A percentile compares a stretch with the other conserved stretches of the same genome.
Evolutionary conservation across 1,140 invertebrate genomes (phyloP).

Genomic region (Sarcophaga peregrina): DNA sequence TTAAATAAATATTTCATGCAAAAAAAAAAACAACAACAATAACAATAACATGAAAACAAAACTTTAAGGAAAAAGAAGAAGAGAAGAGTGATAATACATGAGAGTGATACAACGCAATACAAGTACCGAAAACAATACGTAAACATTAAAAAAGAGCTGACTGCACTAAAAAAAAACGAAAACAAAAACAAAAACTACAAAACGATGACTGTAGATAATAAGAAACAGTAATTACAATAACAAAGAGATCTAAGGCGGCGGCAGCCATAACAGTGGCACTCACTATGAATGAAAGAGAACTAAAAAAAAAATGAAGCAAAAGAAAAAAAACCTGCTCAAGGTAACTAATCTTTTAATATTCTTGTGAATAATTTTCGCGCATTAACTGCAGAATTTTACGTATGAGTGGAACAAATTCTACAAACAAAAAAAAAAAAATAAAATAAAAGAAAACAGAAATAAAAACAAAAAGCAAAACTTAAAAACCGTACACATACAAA

Average conservation of each 20-base stretch:
- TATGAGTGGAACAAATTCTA: conserved; percentile 30
- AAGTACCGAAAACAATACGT: too few relatives aligned
- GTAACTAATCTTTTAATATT: conserved; percentile 40
- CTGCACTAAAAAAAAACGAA: conserved; percentile 14
- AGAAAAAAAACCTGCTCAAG: conserved; percentile 26
- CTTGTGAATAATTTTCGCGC: conserved; percentile 32
- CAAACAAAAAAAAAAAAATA: background rate
- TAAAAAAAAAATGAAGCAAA: conserved; percentile 46
- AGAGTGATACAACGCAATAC: background rate
- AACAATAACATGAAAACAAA: background rate
- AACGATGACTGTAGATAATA: conserved; percentile 18
- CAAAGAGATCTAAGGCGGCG: conserved; percentile 16
- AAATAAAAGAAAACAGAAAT: conserved; percentile 9
- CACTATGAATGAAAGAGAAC: background rate
- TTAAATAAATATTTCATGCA: background rate
- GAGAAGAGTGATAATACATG: background rate
- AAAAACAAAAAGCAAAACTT: background rate
- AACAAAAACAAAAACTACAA: background rate
- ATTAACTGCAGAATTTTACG: conserved; percentile 38
- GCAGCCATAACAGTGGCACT: background rate
- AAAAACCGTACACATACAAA: background rate
- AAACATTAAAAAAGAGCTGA: background rate
- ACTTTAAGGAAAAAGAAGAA: background rate
- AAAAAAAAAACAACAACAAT: too few relatives aligned
- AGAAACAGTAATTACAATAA: conserved; percentile 39